Base-by-base conservation (phyloP, 2,888 invertebrate genomes). In the Ochropleura plecta region DNA sequence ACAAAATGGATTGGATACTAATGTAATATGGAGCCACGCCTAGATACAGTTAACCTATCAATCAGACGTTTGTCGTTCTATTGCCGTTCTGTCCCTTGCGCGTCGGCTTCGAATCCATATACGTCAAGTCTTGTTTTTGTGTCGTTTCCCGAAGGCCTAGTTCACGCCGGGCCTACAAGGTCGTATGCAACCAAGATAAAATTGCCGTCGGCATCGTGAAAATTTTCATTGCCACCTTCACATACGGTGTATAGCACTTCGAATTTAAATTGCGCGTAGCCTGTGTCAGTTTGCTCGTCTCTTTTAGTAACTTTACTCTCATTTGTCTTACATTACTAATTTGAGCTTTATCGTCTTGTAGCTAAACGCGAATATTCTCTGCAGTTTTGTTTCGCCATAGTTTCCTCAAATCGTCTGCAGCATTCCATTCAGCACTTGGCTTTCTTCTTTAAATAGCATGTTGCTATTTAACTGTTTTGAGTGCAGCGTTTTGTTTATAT, bases 11-110 rank as follows among this genome's bases (percentile, higher is more conserved):
- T 89, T 87, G 86, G 81, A 85, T 85, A 86, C 86, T 84, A 85
- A 78, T 85, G 88, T 89, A 85, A 82, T 84, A 85, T 88, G 86
- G 82, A 84, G 87, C 90, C 91, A 89, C 90, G 87, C 90, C 91
- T 89, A 87, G 89, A 88, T 93, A 95, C 95, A 93, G 95, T 95
- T 95, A 95, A 88, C 83, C 93, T 88, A 95, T 94, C 94, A 92
- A 94, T 94, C 95, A 93, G 90, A 85, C 87, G 89, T 89, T 90
- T 90, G 88, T 88, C 86, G 90, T 88, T 88, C 89, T 89, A 90
- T 92, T 90, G 92, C 91, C 86, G 91, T 90, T 90, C 90, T 92
- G 91, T 91, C 83, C 92, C 92, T 90, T 91, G 89, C 90, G 88
- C 80, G 90, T 89, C 86, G 85, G 70, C 86, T 84, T 83, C 84